phyloP scores from a whole-genome alignment of 2,113 vertebrate species.

The Coptodon bakossiorum region DNA sequence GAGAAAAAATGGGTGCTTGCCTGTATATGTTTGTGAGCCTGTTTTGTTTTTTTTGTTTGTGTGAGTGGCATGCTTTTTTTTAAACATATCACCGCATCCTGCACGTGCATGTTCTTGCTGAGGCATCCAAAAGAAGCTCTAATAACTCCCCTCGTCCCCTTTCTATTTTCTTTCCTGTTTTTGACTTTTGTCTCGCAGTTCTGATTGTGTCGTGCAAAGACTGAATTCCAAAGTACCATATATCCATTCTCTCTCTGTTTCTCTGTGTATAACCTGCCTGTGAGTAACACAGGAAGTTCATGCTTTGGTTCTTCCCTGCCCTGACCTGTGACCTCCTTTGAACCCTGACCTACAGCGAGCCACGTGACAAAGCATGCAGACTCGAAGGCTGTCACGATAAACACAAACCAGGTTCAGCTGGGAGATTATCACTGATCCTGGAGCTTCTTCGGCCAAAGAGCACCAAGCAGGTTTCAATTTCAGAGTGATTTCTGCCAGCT shows the following conservation, averaged over 20 bases:
- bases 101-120: not conserved
- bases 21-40: not conserved
- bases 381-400: conserved; percentile 50
- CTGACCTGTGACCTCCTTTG: conserved; percentile 47
- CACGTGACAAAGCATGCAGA: conserved; percentile 44
- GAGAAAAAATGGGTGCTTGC: not conserved
- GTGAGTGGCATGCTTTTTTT: not conserved
- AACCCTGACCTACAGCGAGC: conserved; percentile 22
- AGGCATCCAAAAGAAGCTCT: not conserved
- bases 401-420: conserved; percentile 57
- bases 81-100: not conserved
- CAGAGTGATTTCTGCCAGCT: not conserved
- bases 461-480: conserved; percentile 9
- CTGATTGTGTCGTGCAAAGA: not conserved
- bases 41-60: not conserved
- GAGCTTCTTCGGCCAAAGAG: conserved; percentile 19
- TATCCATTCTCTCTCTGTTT: conserved; percentile 12
- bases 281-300: conserved; percentile 57
- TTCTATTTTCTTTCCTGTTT: conserved; percentile 34
- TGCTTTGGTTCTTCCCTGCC: conserved; percentile 31
- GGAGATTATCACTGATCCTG: conserved; percentile 40
- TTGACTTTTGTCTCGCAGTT: conserved; percentile 1
- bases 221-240: conserved; percentile 40
- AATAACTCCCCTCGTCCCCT: not conserved
- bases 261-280: conserved; percentile 13